These are phyloP conservation scores for Papilio gigon DNA, from an alignment of 2,888 invertebrate genomes.

Conservation along the genomic window DNA sequence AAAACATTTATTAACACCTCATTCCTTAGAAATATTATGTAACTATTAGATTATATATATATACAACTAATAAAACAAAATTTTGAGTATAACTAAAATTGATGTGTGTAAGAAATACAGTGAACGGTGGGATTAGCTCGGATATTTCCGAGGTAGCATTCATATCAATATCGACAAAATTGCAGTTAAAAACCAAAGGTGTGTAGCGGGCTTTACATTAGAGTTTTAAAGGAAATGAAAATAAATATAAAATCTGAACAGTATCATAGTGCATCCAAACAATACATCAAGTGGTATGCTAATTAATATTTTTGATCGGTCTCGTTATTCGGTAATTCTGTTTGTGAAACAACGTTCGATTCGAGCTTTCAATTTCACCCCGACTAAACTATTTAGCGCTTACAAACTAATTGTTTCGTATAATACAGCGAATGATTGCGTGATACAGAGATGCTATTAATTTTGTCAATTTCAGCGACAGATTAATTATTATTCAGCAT, in stretches of 20 bases:
- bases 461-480: background rate
- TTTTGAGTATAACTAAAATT: too few relatives aligned
- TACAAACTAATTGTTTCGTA: conserved; percentile 26
- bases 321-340: conserved; percentile 28
- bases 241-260: background rate
- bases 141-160: too few relatives aligned
- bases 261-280: background rate
- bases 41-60: too few relatives aligned
- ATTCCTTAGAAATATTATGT: too few relatives aligned
- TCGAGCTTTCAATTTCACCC: conserved; percentile 27
- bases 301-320: conserved; percentile 29
- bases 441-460: background rate
- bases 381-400: conserved; percentile 29
- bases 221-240: too few relatives aligned
- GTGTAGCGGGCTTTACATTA: too few relatives aligned
- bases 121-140: too few relatives aligned
- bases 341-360: conserved; percentile 13
- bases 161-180: too few relatives aligned
- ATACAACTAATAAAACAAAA: too few relatives aligned
- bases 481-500: background rate
- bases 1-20: too few relatives aligned
- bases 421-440: conserved; percentile 3
- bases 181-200: too few relatives aligned
- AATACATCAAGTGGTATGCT: conserved; percentile 23
- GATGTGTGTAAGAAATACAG: too few relatives aligned